Evolutionary conservation across 37 sponge, comb jelly and placozoan genomes (phyloP), one percentile per base, ranked within the genome.

Genomic region (Geodia barretti): DNA sequence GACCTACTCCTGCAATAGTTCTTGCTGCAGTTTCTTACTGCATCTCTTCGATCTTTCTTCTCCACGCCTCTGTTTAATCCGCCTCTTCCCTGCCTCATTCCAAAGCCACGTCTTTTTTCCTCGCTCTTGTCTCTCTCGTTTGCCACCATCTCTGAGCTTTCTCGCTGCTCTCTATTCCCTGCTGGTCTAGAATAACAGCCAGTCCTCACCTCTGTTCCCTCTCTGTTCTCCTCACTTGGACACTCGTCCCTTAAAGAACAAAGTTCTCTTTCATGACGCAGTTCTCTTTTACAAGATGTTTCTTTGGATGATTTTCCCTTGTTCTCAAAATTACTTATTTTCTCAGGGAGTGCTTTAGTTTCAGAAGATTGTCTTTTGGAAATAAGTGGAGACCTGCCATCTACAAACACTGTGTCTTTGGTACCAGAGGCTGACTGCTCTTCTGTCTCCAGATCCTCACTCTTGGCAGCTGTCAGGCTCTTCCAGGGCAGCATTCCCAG

Each of bases 261-360:
- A 69, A 33, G 37, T 34, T 17, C 4, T 11, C 14, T 29, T 37
- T 71, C 14, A 11, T 24, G 31, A 43, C 54, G 61, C 37, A 34
- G 59, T 75, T 19, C 59, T 32, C n/a, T 20, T 59, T 60, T 60
- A 31, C 3, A 31, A 8, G 5, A 75, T 3, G 23, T 60, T 59
- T 2, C 61, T 63, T 32, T 85, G 75, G 0, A 83, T 58, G 0
- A 75, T 70, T 19, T 68, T 32, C n/a, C 35, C n/a, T 2, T 40
- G n/a, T 34, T 41, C 23, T 11, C 30, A 5, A 33, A 60, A 25
- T 36, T 65, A 58, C 60, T 58, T 58, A 58, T 19, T 58, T 58
- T 19, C 19, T 19, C 17, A 58, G 11, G 11, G 60, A 19, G 60
- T 20, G 19, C 17, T 11, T 11, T 58, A 58, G 11, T 58, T 58